A percentile compares a stretch with the other conserved stretches of the same genome.
Evolutionary conservation across 2,797 vertebrate species (phyloP).

Genomic region (Enteromius mattozi): DNA sequence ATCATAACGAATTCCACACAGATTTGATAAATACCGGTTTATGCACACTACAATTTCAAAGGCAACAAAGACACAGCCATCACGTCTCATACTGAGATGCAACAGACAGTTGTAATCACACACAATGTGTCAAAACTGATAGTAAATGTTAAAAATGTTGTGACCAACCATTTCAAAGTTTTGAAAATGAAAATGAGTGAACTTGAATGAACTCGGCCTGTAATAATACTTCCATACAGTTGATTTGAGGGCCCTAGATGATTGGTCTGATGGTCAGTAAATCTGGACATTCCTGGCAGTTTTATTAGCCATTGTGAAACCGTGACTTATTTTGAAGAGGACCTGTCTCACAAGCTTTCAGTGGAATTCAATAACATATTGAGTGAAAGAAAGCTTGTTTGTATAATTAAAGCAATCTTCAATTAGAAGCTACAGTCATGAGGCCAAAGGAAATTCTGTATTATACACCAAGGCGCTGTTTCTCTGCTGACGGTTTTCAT

Average conservation of each 20-base stretch:
- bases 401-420: constrained; percentile 47
- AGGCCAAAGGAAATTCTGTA: constrained; percentile 43
- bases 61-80: constrained; percentile 21
- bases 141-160: constrained; percentile 3
- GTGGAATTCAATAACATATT: constrained; percentile 37
- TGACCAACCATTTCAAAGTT: neutral
- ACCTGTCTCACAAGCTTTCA: constrained; percentile 19
- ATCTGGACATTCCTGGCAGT: constrained; percentile 30
- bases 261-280: constrained; percentile 39
- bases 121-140: constrained; percentile 44
- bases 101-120: constrained; percentile 32
- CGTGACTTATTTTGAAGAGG: constrained; percentile 32
- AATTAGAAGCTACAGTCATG: constrained; percentile 43
- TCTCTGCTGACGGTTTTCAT: neutral
- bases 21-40: neutral
- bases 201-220: neutral
- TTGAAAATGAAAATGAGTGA: neutral
- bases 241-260: neutral
- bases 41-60: neutral
- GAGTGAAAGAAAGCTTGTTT: constrained; percentile 38
- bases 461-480: constrained; percentile 22
- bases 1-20: neutral
- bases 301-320: constrained; percentile 30
- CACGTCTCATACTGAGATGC: neutral
- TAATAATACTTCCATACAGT: neutral